Evolutionary conservation across 2,888 invertebrate genomes (phyloP), one percentile per base, ranked within the genome.

Genomic region (Agrochola lota): DNA sequence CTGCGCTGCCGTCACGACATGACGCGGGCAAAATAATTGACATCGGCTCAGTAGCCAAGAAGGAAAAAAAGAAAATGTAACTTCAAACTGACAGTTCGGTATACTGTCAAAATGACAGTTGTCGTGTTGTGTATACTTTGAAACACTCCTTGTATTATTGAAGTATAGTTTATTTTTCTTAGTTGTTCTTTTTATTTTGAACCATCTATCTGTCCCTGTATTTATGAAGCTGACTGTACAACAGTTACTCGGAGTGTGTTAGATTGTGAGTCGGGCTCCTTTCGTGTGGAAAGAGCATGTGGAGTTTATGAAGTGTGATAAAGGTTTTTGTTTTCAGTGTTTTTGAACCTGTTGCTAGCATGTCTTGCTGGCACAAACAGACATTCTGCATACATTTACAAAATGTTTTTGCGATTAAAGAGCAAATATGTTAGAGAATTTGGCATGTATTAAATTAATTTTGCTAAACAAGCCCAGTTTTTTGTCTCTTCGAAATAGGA

Each of bases 191-290:
- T 57, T n/a, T 57, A n/a, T 57, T 64, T 43, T 17, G n/a, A 64
- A 43, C 2, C 8, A n/a, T 17, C 15, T n/a, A 5, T 17, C n/a
- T n/a, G 17, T 20, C 20, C 26, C 46, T 67, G 3, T 49, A 49
- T 8, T 23, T 23, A 5, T 43, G 55, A 15, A 12, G 49, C 17
- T 12, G 81, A 40, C 57, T 78, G 82, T 81, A 66, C 82, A 57
- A 1, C 1, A 12, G 75, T 26, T 5, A n/a, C 64, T 43, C 52
- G 3, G 30, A 74, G 30, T 30, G 55, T n/a, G 46, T 63, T 72
- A 63, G 63, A 81, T 71, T 30, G 59, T 66, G 59, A 75, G 26
- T 81, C 46, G 81, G 35, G 43, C 17, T 83, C 64, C 64, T 52
- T 64, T 83, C 69, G 8, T 9, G 59, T 59, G 64, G 59, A 78